These are phyloP conservation scores for Synanthedon andrenaeformis DNA, from an alignment of 2,888 invertebrate species.

Conservation along the genomic window DNA sequence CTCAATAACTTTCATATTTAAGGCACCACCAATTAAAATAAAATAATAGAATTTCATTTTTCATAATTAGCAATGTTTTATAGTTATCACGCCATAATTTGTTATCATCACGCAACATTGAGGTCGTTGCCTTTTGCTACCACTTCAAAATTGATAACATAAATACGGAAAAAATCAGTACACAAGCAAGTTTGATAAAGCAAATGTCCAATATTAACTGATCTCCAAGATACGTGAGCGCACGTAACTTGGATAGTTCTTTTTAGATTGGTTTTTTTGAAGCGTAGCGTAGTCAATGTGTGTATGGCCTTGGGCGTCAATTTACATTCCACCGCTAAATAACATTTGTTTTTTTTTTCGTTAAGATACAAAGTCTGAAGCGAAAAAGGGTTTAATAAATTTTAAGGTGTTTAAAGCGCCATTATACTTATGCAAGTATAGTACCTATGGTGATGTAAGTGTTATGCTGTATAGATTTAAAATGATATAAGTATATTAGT, in stretches of 20 bases:
- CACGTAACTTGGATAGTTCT: background rate
- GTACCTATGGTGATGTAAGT: no score
- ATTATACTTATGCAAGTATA: no score
- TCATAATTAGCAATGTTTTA: background rate
- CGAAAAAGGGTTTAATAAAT: no score
- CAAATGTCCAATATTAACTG: slow-evolving; percentile 25
- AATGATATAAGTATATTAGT: no score
- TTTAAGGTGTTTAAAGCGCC: no score
- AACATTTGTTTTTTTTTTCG: no score
- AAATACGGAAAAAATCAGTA: slow-evolving; percentile 57
- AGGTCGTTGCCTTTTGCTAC: slow-evolving; percentile 52
- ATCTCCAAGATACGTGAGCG: slow-evolving; percentile 8
- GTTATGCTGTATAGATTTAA: no score
- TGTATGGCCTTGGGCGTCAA: background rate
- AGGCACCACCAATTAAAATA: no score
- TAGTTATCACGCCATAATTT: slow-evolving; percentile 13
- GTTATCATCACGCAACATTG: slow-evolving; percentile 43
- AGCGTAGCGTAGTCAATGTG: background rate
- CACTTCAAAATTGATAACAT: slow-evolving; percentile 50
- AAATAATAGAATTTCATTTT: no score
- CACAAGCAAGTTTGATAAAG: slow-evolving; percentile 39
- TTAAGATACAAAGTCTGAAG: no score
- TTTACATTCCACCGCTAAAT: background rate
- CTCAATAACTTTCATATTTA: no score
- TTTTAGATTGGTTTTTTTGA: background rate